Base-by-base conservation (phyloP, 1,140 invertebrate species). In the Ephestia elutella region DNA sequence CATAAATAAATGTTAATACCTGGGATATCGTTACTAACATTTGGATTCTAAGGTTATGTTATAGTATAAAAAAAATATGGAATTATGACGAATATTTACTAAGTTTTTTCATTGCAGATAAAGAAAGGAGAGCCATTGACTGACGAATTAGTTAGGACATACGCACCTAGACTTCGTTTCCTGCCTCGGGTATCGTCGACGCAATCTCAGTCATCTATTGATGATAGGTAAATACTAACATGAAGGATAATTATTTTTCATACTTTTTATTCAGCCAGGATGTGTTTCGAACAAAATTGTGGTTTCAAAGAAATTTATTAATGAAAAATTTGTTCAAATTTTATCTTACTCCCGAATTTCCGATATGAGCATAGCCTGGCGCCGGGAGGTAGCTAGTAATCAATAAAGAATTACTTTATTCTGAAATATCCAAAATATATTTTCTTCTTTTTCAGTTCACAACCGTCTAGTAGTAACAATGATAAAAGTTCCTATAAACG, bases 401-500 rank as follows among this genome's bases (percentile, higher is more conserved):
- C n/a, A n/a, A n/a, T n/a, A n/a, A n/a, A n/a, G n/a, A n/a, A 13
- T 13, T 25, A 25, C 13, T 53, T 53, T 53, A 25, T 53, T 30
- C 53, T 9, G 28, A 19, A 21, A 20, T 28, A 32, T 20, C 5
- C 44, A 48, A 19, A 61, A 17, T 44, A 5, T 1, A 3, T 59
- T 53, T 44, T 57, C 49, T 66, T 71, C 53, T 58, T 18, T 86
- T 83, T 48, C 78, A 87, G 82, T 73, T 78, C 68, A 56, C 82
- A 83, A 73, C 86, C 86, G 38, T 86, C 82, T 62, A 87, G 86
- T 71, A 88, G 84, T 72, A 86, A 86, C 73, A 80, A 71, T 55
- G 81, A 82, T 35, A 84, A 84, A 77, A 85, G 82, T 86, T 87
- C 81, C 82, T 85, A 87, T 80, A 86, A 83, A 75, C 80, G 63